phyloP scores from a whole-genome alignment of 1,140 invertebrate genomes.

The Megalonaias nervosa region DNA sequence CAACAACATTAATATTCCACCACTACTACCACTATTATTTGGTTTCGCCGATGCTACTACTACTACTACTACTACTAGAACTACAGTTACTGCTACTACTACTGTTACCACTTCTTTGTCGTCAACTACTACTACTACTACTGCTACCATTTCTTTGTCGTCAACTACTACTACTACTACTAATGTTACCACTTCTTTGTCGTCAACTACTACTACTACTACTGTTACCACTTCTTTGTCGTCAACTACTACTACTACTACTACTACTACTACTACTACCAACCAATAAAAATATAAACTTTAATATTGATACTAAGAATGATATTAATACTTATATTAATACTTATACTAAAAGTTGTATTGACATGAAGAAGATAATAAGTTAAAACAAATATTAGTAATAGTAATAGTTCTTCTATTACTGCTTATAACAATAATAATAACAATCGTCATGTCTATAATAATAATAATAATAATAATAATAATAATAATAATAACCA shows the following conservation, averaged over 20 bases:
- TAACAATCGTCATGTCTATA: too few relatives aligned
- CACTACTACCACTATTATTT: constrained; percentile 11
- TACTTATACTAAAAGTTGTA: too few relatives aligned
- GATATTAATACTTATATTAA: too few relatives aligned
- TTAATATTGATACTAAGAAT: too few relatives aligned
- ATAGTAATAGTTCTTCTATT: too few relatives aligned
- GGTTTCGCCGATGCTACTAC: background rate
- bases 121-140: constrained; percentile 15
- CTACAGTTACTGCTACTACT: constrained; percentile 4
- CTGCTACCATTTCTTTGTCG: constrained; percentile 14
- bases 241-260: constrained; percentile 15
- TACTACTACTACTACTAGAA: constrained; percentile 13
- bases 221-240: constrained; percentile 4
- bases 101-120: constrained; percentile 4
- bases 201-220: background rate
- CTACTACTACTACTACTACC: constrained; percentile 18
- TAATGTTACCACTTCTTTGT: background rate
- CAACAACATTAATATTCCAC: background rate
- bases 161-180: constrained; percentile 17
- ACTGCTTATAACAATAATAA: too few relatives aligned
- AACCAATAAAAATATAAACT: too few relatives aligned
- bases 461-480: too few relatives aligned
- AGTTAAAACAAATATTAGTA: too few relatives aligned
- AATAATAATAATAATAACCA: too few relatives aligned
- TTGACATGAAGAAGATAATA: too few relatives aligned